These are phyloP conservation scores for Botrylloides violaceus DNA, from an alignment of 23 tunicate genomes.

Conservation along the genomic window DNA sequence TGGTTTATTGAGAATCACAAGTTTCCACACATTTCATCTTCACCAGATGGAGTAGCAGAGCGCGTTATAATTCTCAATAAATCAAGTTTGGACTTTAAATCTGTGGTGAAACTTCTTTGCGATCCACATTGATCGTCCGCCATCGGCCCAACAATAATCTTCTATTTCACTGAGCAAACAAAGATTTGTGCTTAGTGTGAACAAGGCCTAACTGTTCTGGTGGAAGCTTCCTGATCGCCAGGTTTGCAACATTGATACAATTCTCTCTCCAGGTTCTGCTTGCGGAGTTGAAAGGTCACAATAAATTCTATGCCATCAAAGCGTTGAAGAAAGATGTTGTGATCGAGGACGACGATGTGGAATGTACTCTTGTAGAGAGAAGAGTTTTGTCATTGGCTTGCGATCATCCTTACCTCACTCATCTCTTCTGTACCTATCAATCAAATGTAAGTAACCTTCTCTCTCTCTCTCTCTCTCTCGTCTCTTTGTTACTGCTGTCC, in stretches of 20 bases:
- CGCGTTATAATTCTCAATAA: too few species aligned
- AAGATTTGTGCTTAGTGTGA: too few species aligned
- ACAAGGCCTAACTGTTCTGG: too few species aligned
- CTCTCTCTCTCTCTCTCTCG: background rate
- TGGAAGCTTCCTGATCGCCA: too few species aligned
- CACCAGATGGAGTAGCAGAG: too few species aligned
- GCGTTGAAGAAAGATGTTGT: constrained; percentile 95
- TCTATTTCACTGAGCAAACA: too few species aligned
- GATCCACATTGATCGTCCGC: too few species aligned
- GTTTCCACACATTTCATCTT: too few species aligned
- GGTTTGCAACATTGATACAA: background rate
- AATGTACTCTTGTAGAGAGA: constrained; percentile 91
- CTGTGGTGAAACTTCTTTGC: too few species aligned
- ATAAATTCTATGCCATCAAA: constrained; percentile 72
- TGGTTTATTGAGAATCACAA: too few species aligned
- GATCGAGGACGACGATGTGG: constrained; percentile 92
- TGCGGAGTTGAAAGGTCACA: constrained; percentile 63
- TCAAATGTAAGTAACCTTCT: constrained; percentile 42
- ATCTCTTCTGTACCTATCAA: constrained; percentile 90
- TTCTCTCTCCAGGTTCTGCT: constrained; percentile 57
- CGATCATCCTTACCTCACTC: constrained; percentile 95
- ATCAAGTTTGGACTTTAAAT: too few species aligned
- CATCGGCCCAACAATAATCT: too few species aligned
- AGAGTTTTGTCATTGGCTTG: constrained; percentile 76
- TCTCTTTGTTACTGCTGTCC: background rate